phyloP scores from a whole-genome alignment of 2,888 invertebrate genomes.

The Diplazon laetatorius region DNA sequence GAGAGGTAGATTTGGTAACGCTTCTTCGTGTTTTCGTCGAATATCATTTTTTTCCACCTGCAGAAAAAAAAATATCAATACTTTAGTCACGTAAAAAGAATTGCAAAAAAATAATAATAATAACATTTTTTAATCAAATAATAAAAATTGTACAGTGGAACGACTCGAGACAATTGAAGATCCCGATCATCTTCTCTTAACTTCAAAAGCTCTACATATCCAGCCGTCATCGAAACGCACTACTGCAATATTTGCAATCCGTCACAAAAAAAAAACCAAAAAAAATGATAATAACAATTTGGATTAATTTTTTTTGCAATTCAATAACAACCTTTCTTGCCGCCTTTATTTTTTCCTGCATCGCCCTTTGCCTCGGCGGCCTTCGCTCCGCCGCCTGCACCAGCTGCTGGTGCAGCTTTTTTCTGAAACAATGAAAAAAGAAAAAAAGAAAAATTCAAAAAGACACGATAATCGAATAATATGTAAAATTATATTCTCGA shows the following conservation, averaged over 20 bases:
- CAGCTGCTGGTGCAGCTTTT: constrained; percentile 63
- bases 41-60: constrained; percentile 69
- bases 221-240: constrained; percentile 67
- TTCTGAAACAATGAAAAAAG: constrained; percentile 59
- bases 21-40: constrained; percentile 41
- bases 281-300: too few relatives aligned
- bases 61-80: background rate
- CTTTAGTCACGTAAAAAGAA: too few relatives aligned
- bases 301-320: background rate
- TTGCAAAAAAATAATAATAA: too few relatives aligned
- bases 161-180: constrained; percentile 10
- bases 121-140: background rate
- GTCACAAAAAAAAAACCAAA: constrained; percentile 7
- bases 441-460: constrained; percentile 13
- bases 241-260: constrained; percentile 57
- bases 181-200: constrained; percentile 60
- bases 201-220: constrained; percentile 62
- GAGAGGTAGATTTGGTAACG: constrained; percentile 55
- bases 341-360: constrained; percentile 68
- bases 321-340: constrained; percentile 67
- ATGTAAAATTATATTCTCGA: background rate
- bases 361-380: constrained; percentile 63
- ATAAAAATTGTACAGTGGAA: constrained; percentile 32
- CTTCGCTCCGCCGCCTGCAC: constrained; percentile 62
- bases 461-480: background rate